Evolutionary conservation across 1,140 invertebrate genomes (phyloP).

Genomic region (Drosophila arizonae): DNA sequence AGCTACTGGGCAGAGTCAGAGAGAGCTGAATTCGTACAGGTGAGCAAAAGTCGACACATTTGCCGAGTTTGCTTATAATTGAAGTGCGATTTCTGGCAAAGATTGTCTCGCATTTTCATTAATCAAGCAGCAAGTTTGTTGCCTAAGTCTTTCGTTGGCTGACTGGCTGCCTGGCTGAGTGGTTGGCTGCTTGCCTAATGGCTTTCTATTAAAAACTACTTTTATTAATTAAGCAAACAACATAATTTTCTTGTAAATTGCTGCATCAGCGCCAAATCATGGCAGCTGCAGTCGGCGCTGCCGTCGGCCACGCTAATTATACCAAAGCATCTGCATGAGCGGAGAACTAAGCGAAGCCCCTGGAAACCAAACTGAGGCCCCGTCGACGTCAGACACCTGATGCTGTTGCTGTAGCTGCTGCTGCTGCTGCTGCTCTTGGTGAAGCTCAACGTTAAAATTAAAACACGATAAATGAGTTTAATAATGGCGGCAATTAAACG

Average conservation of each 20-base stretch:
- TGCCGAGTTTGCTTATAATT: conserved; percentile 31
- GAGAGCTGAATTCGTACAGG: background rate
- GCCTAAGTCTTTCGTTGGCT: conserved; percentile 50
- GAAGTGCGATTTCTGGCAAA: conserved; percentile 21
- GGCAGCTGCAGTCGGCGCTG: conserved; percentile 69
- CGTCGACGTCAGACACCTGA: conserved; percentile 61
- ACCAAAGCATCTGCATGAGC: conserved; percentile 37
- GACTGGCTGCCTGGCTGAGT: background rate
- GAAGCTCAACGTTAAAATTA: conserved; percentile 64
- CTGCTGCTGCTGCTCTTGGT: conserved; percentile 20
- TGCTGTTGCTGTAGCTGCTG: conserved; percentile 20
- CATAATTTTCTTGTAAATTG: conserved; percentile 77
- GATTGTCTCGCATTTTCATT: conserved; percentile 32
- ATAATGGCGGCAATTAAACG: conserved; percentile 82
- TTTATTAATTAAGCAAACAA: conserved; percentile 81
- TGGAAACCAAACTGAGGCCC: conserved; percentile 24
- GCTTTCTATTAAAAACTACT: conserved; percentile 76
- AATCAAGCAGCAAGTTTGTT: conserved; percentile 51
- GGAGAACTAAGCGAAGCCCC: background rate
- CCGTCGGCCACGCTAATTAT: conserved; percentile 64
- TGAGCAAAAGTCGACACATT: conserved; percentile 25
- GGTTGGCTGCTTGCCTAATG: conserved; percentile 36
- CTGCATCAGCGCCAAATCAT: conserved; percentile 73
- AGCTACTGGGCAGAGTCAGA: conserved; percentile 3
- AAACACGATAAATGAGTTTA: conserved; percentile 82